Evolutionary conservation across 1,140 invertebrate species (phyloP), one percentile per base, ranked within the genome.

Genomic region (Heliconius melpomene): DNA sequence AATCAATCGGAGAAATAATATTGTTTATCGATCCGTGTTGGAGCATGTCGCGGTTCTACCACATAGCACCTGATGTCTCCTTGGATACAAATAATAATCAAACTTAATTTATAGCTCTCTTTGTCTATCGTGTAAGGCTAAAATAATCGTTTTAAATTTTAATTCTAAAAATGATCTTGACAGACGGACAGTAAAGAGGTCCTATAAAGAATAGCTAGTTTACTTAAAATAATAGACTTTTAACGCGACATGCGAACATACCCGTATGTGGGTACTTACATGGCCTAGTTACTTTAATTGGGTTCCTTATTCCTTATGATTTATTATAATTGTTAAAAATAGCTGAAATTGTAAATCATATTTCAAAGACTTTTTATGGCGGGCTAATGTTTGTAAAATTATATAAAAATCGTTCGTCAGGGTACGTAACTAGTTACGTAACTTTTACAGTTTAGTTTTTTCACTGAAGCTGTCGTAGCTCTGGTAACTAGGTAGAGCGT

Each of bases 271-370:
- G n/a, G n/a, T 66, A 66, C n/a, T 13, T 66, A 66, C 26, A 26
- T 66, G 60, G 11, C 26, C 60, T 66, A 66, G 60, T 66, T 66
- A 26, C 23, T 66, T 66, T 66, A 66, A 66, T 66, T 66, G 60
- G 60, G 9, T 16, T 66, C 3, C n/a, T 13, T 66, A 29, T 66
- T 66, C 9, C n/a, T 13, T 29, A 16, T 66, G 60, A 66, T 29
- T 66, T 66, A 66, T 66, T 66, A 16, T 26, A 66, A 66, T 66
- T 66, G 60, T 26, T 66, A 29, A 29, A 16, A 29, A 66, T 11
- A 23, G 1, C 60, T 26, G 11, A 16, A 29, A 9, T 66, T 66
- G 60, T 66, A 18, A 66, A 66, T 66, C 60, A 66, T 66, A 66
- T 18, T 29, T 66, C 29, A 66, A 66, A 66, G 11, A 13, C 26